Conservation (phyloP, 2,797 vertebrate genomes). For the Peromyscus aztecus region DNA sequence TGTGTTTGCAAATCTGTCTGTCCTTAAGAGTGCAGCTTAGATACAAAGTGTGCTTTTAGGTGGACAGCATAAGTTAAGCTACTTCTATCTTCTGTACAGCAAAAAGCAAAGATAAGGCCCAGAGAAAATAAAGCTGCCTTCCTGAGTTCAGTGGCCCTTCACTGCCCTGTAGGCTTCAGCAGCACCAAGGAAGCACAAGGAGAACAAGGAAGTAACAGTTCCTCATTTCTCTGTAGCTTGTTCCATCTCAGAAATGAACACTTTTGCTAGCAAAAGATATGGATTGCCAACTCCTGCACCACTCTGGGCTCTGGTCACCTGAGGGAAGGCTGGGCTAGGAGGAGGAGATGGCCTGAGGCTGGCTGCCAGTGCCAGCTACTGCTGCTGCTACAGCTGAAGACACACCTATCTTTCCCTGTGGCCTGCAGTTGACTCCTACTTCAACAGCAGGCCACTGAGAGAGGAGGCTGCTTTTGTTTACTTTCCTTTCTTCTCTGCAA, state of each 20-base stretch:
- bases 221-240: not conserved
- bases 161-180: not conserved
- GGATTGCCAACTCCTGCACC: not conserved
- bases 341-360: not conserved
- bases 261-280: slow-evolving; percentile 39
- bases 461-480: slow-evolving; percentile 35
- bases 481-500: slow-evolving; percentile 69
- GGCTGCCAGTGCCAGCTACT: not conserved
- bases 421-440: not conserved
- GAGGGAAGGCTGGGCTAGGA: not conserved
- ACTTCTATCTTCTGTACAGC: slow-evolving; percentile 44
- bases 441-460: not conserved
- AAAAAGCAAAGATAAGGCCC: slow-evolving; percentile 59
- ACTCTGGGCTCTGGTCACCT: not conserved
- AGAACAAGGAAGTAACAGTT: slow-evolving; percentile 27
- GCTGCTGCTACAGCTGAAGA: not conserved
- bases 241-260: slow-evolving; percentile 55
- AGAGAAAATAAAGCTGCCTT: slow-evolving; percentile 43
- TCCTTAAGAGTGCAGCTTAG: slow-evolving; percentile 48
- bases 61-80: slow-evolving; percentile 9
- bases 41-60: slow-evolving; percentile 56
- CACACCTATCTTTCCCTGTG: not conserved
- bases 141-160: not conserved
- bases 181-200: slow-evolving; percentile 39
- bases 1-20: slow-evolving; percentile 16